Percentiles rank a stretch among this genome's conserved stretches.
phyloP scores from a whole-genome alignment of 1,140 invertebrate genomes.

The Maconellicoccus hirsutus region DNA sequence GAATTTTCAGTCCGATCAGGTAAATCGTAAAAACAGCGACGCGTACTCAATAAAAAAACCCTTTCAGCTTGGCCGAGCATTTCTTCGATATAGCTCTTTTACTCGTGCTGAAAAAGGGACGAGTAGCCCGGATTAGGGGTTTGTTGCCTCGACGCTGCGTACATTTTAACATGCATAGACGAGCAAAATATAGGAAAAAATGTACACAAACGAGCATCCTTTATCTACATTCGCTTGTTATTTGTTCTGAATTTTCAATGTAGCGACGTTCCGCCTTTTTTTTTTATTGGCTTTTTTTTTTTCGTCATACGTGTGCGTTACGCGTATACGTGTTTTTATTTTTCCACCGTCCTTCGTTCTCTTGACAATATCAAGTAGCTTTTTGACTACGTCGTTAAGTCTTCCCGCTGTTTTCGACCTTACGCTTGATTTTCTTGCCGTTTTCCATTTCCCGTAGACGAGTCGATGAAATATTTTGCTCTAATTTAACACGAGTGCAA shows the following conservation, averaged over 20 bases:
- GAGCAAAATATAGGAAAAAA: slow-evolving; percentile 2
- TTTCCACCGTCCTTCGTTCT: neutral
- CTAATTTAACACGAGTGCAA: no score
- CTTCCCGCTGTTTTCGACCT: no score
- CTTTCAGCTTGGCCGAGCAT: slow-evolving; percentile 9
- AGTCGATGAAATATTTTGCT: no score
- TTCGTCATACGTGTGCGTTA: neutral
- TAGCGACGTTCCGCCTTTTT: neutral
- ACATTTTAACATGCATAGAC: slow-evolving; percentile 13
- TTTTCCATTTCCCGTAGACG: no score
- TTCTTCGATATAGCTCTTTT: neutral
- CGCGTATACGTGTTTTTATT: neutral
- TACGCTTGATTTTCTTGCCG: no score
- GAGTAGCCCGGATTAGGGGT: neutral
- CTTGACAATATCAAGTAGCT: neutral
- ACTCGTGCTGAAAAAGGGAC: neutral
- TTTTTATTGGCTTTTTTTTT: slow-evolving; percentile 20
- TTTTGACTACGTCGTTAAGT: neutral
- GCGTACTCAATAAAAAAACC: slow-evolving; percentile 14
- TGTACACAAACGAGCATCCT: neutral
- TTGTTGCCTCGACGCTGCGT: neutral
- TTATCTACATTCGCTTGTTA: slow-evolving; percentile 19
- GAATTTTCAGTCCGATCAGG: slow-evolving; percentile 20
- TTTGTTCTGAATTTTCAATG: slow-evolving; percentile 21
- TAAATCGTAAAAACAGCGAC: slow-evolving; percentile 16